Evolutionary conservation across 2,797 vertebrate genomes (phyloP).

Genomic region (Lerista edwardsae): DNA sequence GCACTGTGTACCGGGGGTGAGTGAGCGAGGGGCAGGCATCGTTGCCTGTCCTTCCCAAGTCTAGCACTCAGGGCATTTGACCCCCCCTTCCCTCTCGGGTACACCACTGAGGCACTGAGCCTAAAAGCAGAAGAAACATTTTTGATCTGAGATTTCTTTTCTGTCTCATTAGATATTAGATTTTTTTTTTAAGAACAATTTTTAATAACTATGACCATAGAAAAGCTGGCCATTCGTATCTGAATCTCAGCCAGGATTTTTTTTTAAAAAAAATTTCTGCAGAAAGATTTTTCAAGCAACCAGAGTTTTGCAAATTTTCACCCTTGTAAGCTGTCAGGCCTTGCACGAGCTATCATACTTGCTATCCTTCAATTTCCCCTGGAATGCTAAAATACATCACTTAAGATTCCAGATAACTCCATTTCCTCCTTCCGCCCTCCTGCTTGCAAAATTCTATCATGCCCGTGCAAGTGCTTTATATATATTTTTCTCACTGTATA

Average conservation of each 20-base stretch:
- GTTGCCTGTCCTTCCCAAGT: too few species aligned
- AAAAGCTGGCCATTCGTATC: not conserved
- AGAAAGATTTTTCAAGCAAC: not conserved
- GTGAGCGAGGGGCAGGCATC: too few species aligned
- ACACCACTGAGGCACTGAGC: too few species aligned
- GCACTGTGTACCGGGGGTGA: too few species aligned
- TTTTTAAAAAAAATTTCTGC: constrained; percentile 15
- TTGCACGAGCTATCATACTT: not conserved
- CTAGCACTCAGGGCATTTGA: too few species aligned
- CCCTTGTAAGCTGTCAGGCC: not conserved
- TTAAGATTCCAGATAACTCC: constrained; percentile 17
- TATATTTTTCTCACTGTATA: not conserved
- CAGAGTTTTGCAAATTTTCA: not conserved
- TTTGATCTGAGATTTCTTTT: not conserved
- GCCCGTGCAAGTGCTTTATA: not conserved
- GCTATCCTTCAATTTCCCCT: not conserved
- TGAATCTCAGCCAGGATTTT: not conserved
- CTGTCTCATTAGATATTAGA: too few species aligned
- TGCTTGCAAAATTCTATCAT: not conserved
- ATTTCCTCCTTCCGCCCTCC: not conserved
- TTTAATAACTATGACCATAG: not conserved
- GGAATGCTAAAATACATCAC: not conserved
- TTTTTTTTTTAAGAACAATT: too few species aligned
- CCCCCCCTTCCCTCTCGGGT: too few species aligned
- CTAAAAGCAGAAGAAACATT: not conserved